phyloP scores from a whole-genome alignment of 2,113 vertebrate species.

The Furnarius figulus region DNA sequence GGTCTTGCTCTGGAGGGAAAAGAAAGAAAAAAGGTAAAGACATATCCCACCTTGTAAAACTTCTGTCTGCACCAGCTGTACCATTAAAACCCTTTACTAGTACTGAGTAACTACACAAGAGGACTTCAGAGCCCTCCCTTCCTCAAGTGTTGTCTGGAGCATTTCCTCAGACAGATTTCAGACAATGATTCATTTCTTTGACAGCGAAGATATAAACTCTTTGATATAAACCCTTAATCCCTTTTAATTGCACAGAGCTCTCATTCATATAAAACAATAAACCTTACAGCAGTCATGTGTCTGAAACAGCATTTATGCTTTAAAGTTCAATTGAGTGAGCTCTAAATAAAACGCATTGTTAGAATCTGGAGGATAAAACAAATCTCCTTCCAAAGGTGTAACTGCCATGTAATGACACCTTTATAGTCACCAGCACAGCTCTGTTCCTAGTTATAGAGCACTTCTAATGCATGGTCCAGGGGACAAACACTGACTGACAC shows the following conservation, averaged over 20 bases:
- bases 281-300: not conserved
- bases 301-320: not conserved
- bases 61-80: not conserved
- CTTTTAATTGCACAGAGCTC: not conserved
- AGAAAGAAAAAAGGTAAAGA: not conserved
- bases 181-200: not conserved
- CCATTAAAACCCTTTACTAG: not conserved
- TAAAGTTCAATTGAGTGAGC: not conserved
- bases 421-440: not conserved
- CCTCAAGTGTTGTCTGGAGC: not conserved
- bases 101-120: not conserved
- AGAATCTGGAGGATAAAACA: not conserved
- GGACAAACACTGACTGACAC: not conserved
- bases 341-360: not conserved
- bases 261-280: not conserved
- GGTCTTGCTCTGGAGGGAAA: conserved; percentile 6
- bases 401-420: not conserved
- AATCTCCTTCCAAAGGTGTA: not conserved
- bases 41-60: not conserved
- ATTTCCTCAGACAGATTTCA: not conserved
- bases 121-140: not conserved
- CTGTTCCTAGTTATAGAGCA: not conserved
- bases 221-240: not conserved
- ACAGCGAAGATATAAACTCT: not conserved
- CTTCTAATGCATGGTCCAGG: not conserved